phyloP scores from a whole-genome alignment of 2,797 vertebrate species.

The Ibycter americanus region DNA sequence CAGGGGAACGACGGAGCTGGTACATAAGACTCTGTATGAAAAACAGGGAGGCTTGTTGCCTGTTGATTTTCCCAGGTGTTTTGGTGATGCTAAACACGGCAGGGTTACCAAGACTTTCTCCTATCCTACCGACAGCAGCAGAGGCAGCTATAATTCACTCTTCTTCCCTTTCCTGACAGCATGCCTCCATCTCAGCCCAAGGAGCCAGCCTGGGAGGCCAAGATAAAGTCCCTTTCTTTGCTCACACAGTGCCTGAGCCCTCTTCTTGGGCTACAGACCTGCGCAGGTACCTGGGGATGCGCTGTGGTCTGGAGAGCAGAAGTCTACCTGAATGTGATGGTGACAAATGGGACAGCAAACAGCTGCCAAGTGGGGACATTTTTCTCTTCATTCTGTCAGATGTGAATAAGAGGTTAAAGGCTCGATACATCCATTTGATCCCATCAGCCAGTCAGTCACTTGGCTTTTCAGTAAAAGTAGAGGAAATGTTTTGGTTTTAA shows the following conservation, averaged over 20 bases:
- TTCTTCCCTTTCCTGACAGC: neutral
- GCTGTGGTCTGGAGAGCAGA: neutral
- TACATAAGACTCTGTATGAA: neutral
- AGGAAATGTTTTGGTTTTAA: neutral
- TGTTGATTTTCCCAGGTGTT: neutral
- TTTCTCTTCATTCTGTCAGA: neutral
- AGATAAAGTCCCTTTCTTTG: neutral
- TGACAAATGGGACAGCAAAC: neutral
- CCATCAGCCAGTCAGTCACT: neutral
- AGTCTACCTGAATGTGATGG: neutral
- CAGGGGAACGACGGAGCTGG: fast-evolving
- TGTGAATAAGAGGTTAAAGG: neutral
- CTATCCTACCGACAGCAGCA: fast-evolving
- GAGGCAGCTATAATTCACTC: neutral
- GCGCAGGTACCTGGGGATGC: neutral
- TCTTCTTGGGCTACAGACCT: neutral
- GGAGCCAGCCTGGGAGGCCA: neutral
- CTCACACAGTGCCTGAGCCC: fast-evolving
- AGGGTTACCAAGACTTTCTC: neutral
- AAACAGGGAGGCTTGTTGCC: neutral
- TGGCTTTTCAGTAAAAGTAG: neutral
- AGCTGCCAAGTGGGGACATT: neutral
- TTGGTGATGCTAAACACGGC: neutral
- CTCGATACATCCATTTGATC: neutral
- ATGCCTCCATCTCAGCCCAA: neutral